Conservation (phyloP, 2,797 vertebrate species). For the Enteromius paludinosus region DNA sequence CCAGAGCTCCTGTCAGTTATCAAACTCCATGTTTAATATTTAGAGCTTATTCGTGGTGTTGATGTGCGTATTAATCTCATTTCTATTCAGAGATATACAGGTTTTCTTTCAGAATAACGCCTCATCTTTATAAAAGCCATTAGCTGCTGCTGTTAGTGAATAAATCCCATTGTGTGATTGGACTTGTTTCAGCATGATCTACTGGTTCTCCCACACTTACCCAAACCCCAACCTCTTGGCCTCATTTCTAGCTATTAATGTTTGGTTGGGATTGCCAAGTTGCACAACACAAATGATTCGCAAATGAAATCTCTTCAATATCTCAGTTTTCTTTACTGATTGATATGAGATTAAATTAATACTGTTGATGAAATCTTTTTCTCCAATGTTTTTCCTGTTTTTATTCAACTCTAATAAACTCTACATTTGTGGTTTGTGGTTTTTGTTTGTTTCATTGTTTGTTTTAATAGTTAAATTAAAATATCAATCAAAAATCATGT, state of each 20-base stretch:
- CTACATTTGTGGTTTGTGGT: background rate
- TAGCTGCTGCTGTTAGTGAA: slow-evolving; percentile 14
- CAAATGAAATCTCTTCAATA: background rate
- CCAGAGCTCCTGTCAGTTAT: slow-evolving; percentile 14
- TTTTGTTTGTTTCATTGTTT: background rate
- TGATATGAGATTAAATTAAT: background rate
- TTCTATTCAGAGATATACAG: background rate
- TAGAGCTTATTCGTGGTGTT: background rate
- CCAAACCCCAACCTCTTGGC: slow-evolving; percentile 58
- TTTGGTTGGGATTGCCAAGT: slow-evolving; percentile 52
- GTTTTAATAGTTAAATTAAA: background rate
- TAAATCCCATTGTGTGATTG: background rate
- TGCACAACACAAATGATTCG: slow-evolving; percentile 10
- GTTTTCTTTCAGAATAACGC: background rate
- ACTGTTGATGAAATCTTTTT: background rate
- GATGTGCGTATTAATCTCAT: slow-evolving; percentile 7
- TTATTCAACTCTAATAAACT: no score
- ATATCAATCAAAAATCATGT: background rate
- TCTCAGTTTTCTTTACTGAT: background rate
- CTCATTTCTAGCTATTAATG: slow-evolving; percentile 50
- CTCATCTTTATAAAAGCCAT: background rate
- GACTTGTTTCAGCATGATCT: background rate
- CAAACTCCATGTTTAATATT: background rate
- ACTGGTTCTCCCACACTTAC: slow-evolving; percentile 1
- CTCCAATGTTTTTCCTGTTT: background rate